These are phyloP conservation scores for Diabrotica undecimpunctata DNA, from an alignment of 1,140 invertebrate genomes.

Conservation along the genomic window DNA sequence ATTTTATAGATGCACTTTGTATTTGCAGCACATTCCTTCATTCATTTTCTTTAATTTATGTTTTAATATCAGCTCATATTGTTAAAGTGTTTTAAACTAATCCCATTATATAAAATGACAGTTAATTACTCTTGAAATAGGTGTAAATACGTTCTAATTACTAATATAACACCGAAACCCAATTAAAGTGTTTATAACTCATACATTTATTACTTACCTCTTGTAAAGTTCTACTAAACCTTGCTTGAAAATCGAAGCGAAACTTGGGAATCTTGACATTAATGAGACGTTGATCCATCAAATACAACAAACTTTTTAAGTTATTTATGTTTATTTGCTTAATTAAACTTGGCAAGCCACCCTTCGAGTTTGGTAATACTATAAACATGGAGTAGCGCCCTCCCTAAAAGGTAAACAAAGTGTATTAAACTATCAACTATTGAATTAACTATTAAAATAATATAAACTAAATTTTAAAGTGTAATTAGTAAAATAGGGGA, in stretches of 20 bases:
- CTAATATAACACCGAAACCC: no score
- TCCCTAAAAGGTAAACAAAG: constrained; percentile 53
- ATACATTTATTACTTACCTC: constrained; percentile 50
- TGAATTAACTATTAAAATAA: not conserved
- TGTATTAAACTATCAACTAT: not conserved
- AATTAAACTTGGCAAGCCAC: constrained; percentile 58
- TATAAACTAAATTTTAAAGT: no score
- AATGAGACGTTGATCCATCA: constrained; percentile 57
- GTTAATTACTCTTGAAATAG: no score
- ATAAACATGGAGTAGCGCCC: constrained; percentile 69
- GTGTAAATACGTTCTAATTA: no score
- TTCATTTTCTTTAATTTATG: no score
- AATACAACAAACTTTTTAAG: constrained; percentile 54
- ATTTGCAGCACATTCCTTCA: no score
- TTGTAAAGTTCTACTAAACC: constrained; percentile 59
- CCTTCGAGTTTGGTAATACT: constrained; percentile 61
- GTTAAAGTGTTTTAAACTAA: no score
- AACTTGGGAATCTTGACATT: constrained; percentile 73
- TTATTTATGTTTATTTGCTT: constrained; percentile 54
- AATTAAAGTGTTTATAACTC: no score
- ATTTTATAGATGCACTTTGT: no score
- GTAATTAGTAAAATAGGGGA: no score
- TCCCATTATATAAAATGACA: no score
- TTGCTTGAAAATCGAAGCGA: constrained; percentile 64
- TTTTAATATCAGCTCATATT: no score